These are phyloP conservation scores for Perodicticus potto DNA, from an alignment of 2,797 vertebrate genomes.

Conservation along the genomic window DNA sequence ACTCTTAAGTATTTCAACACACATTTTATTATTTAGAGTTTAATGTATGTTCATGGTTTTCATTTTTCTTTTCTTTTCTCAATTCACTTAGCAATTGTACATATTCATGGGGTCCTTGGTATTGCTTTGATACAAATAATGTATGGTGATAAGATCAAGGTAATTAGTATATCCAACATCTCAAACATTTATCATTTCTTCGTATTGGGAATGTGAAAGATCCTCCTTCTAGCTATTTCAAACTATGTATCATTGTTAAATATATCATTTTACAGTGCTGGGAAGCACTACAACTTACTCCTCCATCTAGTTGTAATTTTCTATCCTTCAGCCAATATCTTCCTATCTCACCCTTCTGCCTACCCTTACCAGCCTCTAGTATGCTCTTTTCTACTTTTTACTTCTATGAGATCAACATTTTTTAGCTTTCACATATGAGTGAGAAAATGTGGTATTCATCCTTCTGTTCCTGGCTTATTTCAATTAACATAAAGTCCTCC, in stretches of 20 bases:
- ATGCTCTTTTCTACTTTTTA: neutral
- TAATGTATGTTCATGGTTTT: neutral
- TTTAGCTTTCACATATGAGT: neutral
- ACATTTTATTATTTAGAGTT: neutral
- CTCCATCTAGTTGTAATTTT: neutral
- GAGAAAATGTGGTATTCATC: neutral
- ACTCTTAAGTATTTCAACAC: neutral
- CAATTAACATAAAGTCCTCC: neutral
- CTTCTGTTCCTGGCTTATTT: neutral
- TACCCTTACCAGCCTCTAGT: neutral
- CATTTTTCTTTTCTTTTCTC: neutral
- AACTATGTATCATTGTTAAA: neutral
- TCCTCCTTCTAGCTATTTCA: neutral
- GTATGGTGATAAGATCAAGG: neutral
- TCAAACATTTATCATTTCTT: neutral
- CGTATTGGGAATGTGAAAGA: neutral
- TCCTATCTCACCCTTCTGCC: neutral
- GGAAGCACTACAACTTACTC: neutral
- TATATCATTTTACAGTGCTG: neutral
- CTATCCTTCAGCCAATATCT: neutral
- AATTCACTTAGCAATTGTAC: neutral
- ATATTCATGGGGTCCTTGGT: neutral
- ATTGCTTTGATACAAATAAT: neutral
- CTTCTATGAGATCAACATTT: neutral
- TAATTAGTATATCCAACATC: neutral